These are phyloP conservation scores for Mactromeris polynyma DNA, from an alignment of 2,888 invertebrate genomes.

Conservation along the genomic window DNA sequence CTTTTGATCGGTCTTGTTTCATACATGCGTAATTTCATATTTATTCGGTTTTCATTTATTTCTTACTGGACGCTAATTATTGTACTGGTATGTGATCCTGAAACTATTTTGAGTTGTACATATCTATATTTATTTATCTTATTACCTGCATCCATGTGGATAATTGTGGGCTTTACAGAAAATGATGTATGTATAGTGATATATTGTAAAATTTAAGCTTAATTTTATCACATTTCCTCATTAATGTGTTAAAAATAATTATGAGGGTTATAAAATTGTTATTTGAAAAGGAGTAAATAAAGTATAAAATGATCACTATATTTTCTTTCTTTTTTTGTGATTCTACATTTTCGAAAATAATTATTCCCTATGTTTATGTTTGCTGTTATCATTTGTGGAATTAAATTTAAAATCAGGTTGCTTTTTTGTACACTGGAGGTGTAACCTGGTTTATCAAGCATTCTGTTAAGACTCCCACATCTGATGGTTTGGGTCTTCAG, in stretches of 20 bases:
- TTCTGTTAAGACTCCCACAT: too few species aligned
- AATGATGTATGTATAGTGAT: background rate
- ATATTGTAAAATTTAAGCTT: background rate
- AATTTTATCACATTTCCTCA: background rate
- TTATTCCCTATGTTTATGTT: too few species aligned
- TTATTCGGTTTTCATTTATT: too few species aligned
- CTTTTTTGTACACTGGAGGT: too few species aligned
- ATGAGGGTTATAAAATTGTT: conserved; percentile 1
- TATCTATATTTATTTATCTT: background rate
- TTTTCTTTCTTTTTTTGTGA: background rate
- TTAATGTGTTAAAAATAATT: background rate
- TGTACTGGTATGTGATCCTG: background rate
- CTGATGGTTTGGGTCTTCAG: too few species aligned
- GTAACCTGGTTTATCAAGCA: too few species aligned
- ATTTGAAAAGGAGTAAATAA: background rate
- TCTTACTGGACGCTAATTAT: too few species aligned
- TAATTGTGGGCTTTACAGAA: background rate
- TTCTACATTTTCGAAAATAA: too few species aligned
- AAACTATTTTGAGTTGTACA: background rate
- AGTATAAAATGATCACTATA: background rate
- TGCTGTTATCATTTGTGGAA: too few species aligned
- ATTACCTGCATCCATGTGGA: background rate
- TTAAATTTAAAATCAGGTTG: too few species aligned
- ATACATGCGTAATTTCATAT: too few species aligned
- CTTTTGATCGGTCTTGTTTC: too few species aligned